Evolutionary conservation across 2,113 vertebrate species (phyloP), one percentile per base, ranked within the genome.

Genomic region (Periophthalmodon schlosseri): DNA sequence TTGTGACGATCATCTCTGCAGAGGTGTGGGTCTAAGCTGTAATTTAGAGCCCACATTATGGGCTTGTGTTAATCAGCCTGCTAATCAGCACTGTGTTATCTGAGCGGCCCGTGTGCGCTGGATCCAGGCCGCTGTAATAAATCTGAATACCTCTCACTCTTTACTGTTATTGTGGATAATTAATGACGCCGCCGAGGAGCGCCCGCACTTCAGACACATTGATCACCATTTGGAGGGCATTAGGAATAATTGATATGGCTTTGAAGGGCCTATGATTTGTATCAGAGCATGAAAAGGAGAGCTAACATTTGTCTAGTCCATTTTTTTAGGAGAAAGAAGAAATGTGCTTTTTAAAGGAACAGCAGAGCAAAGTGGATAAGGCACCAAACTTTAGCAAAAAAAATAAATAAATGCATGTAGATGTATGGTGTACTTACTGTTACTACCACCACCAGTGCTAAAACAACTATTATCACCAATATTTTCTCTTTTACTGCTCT

Each of bases 11-110:
- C 34, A 67, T 73, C 15, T 73, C 8, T 20, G 28, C 44, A 54
- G 15, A 54, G 60, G 11, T 24, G n/a, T 13, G 28, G n/a, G 69
- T 66, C 69, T 73, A 2, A 14, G 73, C 58, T 36, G 34, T 69
- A 54, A 75, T 74, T 64, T 82, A 69, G 21, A 61, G 44, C 77
- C 80, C 68, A 47, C 70, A 66, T 82, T 67, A 61, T 65, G 36
- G 80, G 72, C 73, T 50, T 24, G 11, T 76, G 16, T 50, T 80
- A 73, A 79, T 83, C 66, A 50, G 39, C 34, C 44, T 56, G 56
- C 24, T 79, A 84, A 82, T 80, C 73, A 82, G 71, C n/a, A 34
- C 34, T 75, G 58, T 81, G 49, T 73, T 79, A 78, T 81, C 64
- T 76, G 46, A 50, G 74, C 21, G 47, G 67, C 47, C 58, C 74